A percentile compares a stretch with the other conserved stretches of the same genome.
These are phyloP conservation scores for Diaperis boleti DNA, from an alignment of 2,888 invertebrate species.

Conservation along the genomic window DNA sequence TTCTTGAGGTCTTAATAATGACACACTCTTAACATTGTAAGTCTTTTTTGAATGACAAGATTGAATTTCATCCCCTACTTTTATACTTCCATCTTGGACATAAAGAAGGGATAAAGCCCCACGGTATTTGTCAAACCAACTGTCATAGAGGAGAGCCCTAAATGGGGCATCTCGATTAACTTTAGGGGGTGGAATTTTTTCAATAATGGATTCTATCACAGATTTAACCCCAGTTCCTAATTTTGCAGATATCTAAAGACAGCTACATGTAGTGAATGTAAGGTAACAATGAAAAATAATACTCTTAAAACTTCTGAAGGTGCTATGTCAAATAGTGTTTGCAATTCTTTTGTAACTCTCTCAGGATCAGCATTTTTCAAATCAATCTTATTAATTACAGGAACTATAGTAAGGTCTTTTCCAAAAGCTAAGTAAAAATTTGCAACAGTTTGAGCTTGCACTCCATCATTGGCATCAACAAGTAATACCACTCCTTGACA, in stretches of 20 bases:
- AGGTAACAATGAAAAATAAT: conserved; percentile 36
- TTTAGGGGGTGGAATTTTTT: conserved; percentile 81
- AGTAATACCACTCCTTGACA: conserved; percentile 95
- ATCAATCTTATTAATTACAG: conserved; percentile 97
- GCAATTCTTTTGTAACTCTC: conserved; percentile 81
- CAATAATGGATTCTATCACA: conserved; percentile 82
- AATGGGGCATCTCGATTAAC: conserved; percentile 74
- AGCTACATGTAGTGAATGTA: conserved; percentile 1
- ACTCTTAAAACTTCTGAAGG: conserved; percentile 80
- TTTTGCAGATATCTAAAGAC: conserved; percentile 85
- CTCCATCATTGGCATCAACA: conserved; percentile 96
- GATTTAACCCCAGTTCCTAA: conserved; percentile 85
- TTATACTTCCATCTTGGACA: conserved; percentile 81
- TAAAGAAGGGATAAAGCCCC: conserved; percentile 84
- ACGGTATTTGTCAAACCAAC: conserved; percentile 91
- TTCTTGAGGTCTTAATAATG: conserved; percentile 84
- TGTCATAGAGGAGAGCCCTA: conserved; percentile 90
- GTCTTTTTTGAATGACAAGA: conserved; percentile 78
- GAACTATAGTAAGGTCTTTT: conserved; percentile 85
- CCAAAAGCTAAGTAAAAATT: conserved; percentile 93
- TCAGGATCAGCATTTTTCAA: conserved; percentile 91
- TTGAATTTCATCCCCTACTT: conserved; percentile 81
- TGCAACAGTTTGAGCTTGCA: conserved; percentile 98
- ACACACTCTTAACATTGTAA: conserved; percentile 84
- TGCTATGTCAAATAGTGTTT: conserved; percentile 85